Base-by-base conservation (phyloP, 92 coral and sea anemone species). In the Bergia sp. region DNA sequence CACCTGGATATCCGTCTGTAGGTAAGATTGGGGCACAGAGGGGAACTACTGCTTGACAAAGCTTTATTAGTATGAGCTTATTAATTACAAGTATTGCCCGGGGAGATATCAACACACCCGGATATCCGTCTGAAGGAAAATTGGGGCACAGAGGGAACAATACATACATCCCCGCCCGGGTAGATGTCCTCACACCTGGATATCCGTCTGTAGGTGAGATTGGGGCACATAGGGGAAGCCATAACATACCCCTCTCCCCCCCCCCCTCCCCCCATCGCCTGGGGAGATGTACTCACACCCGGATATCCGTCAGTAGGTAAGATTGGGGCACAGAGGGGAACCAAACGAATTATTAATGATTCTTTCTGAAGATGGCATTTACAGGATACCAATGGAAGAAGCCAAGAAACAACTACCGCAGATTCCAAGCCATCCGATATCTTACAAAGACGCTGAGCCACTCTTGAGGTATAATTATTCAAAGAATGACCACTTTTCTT, bases 131-230 rank as follows among this genome's bases (percentile, higher is more conserved):
- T 95, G 29, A 29, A 93, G 98, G 92, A 91, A 78, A 92, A 21
- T 47, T 0, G 96, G 90, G 3, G 98, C 92, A 1, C 94, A 95
- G 80, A 91, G 98, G 6, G 98, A 96, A 6, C 93, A 58, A 88
- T 77, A 91, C 90, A 55, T 88, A 88, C 75, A 47, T 92, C 8
- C 64, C 91, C 37, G 79, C 79, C 65, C 84, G 93, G 37, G 98
- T 96, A 40, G 98, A 95, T 80, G 92, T 95, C 1, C 90, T 93
- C 49, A 93, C 98, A 4, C 98, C 98, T 5, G 96, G 98, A 66
- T 93, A 90, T 40, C 98, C 98, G 2, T 87, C 98, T 18, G 88
- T 93, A 29, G 93, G 98, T 93, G 90, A 78, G 92, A 37, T 29
- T 29, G 96, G 90, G 4, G 98, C 92, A 2, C 96, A 95, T 81